Percentiles rank a stretch among this genome's conserved stretches.
Evolutionary conservation across 2,797 vertebrate genomes (phyloP).

Genomic region (Glyptemys insculpta): DNA sequence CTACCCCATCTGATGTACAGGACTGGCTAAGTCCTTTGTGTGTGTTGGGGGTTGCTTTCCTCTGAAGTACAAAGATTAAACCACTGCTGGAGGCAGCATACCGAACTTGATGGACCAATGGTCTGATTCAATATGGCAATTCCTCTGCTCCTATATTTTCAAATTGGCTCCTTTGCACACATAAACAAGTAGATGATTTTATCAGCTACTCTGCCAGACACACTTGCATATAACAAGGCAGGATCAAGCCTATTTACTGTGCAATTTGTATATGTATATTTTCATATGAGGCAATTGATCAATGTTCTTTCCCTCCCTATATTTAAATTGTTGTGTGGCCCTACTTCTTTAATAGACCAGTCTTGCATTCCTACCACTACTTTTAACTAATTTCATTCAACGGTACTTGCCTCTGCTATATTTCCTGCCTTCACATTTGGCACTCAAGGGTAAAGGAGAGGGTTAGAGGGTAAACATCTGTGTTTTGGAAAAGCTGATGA

Average conservation of each 20-base stretch:
- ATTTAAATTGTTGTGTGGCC: neutral
- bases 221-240: neutral
- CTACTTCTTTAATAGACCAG: neutral
- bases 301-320: neutral
- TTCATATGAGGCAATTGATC: conserved; percentile 10
- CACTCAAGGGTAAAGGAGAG: neutral
- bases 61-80: conserved; percentile 48
- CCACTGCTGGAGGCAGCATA: conserved; percentile 71
- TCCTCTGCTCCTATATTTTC: conserved; percentile 63
- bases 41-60: conserved; percentile 30
- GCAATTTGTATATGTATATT: neutral
- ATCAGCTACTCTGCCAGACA: neutral
- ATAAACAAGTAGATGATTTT: conserved; percentile 55
- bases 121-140: conserved; percentile 77
- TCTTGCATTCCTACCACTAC: neutral
- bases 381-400: conserved; percentile 20
- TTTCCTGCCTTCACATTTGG: neutral
- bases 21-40: neutral
- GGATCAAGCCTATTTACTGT: neutral
- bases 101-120: conserved; percentile 71
- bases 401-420: neutral
- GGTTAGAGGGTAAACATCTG: neutral
- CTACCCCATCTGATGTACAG: neutral
- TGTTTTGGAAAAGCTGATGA: neutral
- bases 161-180: conserved; percentile 56